Evolutionary conservation across 2,888 invertebrate species (phyloP).

Genomic region (Heteromyza rotundicornis): DNA sequence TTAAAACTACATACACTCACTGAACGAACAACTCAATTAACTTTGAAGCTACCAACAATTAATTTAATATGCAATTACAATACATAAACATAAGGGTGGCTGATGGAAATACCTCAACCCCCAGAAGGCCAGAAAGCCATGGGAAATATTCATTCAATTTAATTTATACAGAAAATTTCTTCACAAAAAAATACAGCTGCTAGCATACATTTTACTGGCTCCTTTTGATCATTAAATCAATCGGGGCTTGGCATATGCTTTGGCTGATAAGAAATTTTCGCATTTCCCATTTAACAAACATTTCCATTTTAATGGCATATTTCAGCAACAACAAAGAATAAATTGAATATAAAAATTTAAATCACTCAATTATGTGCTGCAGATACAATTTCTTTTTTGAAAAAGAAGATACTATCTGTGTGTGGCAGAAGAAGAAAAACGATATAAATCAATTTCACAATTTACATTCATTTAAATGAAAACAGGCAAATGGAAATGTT

Average conservation of each 20-base stretch:
- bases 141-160: too few species aligned
- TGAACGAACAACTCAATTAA: conserved; percentile 44
- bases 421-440: background rate
- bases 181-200: background rate
- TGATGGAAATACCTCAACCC: background rate
- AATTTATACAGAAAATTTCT: background rate
- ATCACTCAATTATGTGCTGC: conserved; percentile 56
- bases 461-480: conserved; percentile 13
- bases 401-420: background rate
- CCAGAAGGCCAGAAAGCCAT: too few species aligned
- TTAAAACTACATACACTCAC: too few species aligned
- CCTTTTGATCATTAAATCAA: background rate
- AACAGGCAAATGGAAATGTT: background rate
- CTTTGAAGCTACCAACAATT: conserved; percentile 39
- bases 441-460: conserved; percentile 19
- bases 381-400: background rate
- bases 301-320: conserved; percentile 52
- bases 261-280: conserved; percentile 53
- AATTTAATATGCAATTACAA: conserved; percentile 47
- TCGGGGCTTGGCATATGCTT: background rate
- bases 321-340: conserved; percentile 28
- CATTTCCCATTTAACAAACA: conserved; percentile 53
- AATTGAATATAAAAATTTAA: conserved; percentile 57
- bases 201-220: background rate
- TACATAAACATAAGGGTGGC: conserved; percentile 23